Base-by-base conservation (phyloP, 64 coral and sea anemone species). In the Montipora sp. region DNA sequence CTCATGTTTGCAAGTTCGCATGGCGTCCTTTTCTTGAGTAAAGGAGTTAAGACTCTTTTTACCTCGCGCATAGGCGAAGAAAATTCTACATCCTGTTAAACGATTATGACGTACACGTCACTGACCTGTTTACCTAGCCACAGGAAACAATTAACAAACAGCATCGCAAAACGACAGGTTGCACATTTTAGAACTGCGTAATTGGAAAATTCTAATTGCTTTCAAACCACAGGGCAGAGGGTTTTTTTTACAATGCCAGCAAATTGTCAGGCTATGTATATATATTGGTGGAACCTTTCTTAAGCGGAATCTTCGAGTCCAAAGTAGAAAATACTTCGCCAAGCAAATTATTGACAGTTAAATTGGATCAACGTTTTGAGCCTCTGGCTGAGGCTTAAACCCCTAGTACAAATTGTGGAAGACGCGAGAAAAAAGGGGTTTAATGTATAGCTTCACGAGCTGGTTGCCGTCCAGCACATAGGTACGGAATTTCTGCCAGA, bases 151-250 rank as follows among this genome's bases (percentile, higher is more conserved):
- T 66, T 48, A 9, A 70, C 20, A 83, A 23, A 46, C 46, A 66
- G 36, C 65, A 66, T 47, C 3, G 16, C 8, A 16, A 15, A 21
- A 67, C 18, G 82, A 71, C 82, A 70, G 60, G 80, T 83, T 66
- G 43, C 44, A 67, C 36, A 45, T 83, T 59, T 47, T 4, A 83
- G 0, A 36, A 36, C 36, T 36, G 36, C 14, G 13, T 63, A 48
- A 83, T 59, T 66, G 80, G 14, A 46, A 83, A 83, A 65, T 65
- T 83, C 36, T 59, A 84, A 69, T 84, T 69, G 60, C 7, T 69
- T 69, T 49, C 45, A 45, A 84, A 71, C 82, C 59, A 71, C 65
- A 18, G 10, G 27, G n/a, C 60, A 15, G 8, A 57, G 53, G 53
- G 11, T 11, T 57, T 57, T 57, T 16, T 63, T 63, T 63, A 8